Evolutionary conservation across 2,113 vertebrate species (phyloP).

Genomic region (Eira barbara): DNA sequence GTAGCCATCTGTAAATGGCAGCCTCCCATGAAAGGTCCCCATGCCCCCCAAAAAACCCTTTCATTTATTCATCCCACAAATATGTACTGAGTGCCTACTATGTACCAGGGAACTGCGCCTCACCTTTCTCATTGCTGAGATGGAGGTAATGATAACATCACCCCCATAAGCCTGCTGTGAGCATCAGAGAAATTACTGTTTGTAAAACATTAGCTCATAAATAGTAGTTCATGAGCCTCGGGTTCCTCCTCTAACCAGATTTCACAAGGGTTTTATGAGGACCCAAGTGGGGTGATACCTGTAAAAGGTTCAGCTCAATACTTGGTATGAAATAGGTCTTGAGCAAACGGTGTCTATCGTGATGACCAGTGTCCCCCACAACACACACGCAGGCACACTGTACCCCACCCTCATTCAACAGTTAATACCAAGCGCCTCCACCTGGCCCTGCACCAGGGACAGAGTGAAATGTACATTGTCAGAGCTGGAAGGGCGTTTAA

Average conservation of each 20-base stretch:
- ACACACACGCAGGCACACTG: not conserved
- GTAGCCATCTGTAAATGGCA: not conserved
- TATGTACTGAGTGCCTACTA: not conserved
- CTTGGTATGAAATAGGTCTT: not conserved
- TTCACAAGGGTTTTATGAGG: not conserved
- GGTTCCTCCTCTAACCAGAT: not conserved
- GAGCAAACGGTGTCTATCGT: not conserved
- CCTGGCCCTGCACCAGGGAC: not conserved
- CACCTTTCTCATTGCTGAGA: not conserved
- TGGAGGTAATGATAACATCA: not conserved
- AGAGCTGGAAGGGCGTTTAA: not conserved
- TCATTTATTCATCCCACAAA: not conserved
- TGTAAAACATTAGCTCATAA: not conserved
- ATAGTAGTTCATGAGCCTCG: not conserved
- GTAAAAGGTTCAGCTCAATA: not conserved
- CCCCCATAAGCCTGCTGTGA: not conserved
- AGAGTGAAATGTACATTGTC: not conserved
- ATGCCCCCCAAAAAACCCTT: accelerated
- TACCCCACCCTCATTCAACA: not conserved
- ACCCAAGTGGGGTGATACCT: not conserved
- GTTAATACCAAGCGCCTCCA: not conserved
- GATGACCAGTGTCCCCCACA: not conserved
- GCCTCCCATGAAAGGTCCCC: not conserved
- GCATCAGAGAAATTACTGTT: not conserved
- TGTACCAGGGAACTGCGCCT: not conserved